Evolutionary conservation across 2,113 vertebrate species (phyloP), one percentile per base, ranked within the genome.

Genomic region (Upupa epops): DNA sequence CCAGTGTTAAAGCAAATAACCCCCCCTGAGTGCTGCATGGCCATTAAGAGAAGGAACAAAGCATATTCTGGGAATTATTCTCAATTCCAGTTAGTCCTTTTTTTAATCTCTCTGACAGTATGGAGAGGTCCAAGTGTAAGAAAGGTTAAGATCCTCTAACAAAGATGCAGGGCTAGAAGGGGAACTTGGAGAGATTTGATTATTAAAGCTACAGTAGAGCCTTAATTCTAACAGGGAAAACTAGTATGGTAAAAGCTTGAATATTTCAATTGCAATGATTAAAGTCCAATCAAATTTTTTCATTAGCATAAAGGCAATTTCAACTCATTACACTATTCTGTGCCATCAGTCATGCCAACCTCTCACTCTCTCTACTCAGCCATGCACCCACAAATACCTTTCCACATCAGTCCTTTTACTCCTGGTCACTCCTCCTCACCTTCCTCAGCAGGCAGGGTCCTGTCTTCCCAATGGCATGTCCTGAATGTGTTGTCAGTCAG

Each of bases 301-400:
- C 16, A 34, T 64, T 55, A 77, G 11, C 80, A 58, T 18, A 46
- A 90, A 82, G 18, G 2, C 28, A 80, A 16, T 76, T 88, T 56
- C 58, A 91, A n/a, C 34, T 70, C 4, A 63, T 60, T 16, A 42
- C n/a, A 28, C 25, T 45, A 5, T 15, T 85, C 32, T 28, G 42
- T 17, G 2, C 31, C 54, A 28, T 46, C 58, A 88, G 17, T 51
- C 54, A 20, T n/a, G 51, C 71, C 61, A 90, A 19, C 34, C n/a
- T 28, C 32, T 71, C 25, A 0, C 11, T 54, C 26, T 26, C 42
- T 83, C 29, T 68, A 4, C 34, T 72, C 51, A 75, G 55, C 21
- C 91, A 63, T 28, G 31, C 81, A 76, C 63, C 32, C 78, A 73
- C 26, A 89, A 91, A 76, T 93, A 96, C 84, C 93, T 95, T 49